phyloP scores from a whole-genome alignment of 1,140 invertebrate genomes.

The Trachymyrmex cornetzi region DNA sequence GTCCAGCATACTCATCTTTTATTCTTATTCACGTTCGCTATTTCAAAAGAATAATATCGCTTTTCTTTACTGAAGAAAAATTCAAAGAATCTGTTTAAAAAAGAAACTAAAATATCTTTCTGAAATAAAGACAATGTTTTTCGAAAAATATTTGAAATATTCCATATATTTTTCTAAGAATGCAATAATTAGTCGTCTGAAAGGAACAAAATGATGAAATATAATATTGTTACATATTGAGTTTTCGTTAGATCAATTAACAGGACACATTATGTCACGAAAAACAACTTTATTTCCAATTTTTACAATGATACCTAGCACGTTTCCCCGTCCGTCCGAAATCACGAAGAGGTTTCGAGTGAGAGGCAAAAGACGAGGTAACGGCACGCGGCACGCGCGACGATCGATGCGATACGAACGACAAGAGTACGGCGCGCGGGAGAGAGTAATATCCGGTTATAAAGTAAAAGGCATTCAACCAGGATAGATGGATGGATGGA shows the following conservation, averaged over 20 bases:
- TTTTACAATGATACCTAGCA: conserved; percentile 56
- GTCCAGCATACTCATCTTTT: not conserved
- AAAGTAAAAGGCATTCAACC: conserved; percentile 37
- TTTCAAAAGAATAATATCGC: not conserved
- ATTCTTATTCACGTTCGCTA: not conserved
- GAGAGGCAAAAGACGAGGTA: conserved; percentile 39
- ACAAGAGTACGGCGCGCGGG: conserved; percentile 24
- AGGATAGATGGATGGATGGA: conserved; percentile 1
- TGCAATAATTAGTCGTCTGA: not conserved
- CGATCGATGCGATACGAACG: conserved; percentile 34
- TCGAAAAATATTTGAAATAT: not conserved
- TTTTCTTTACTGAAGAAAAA: not conserved
- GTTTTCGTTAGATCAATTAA: conserved; percentile 10
- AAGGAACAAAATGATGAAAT: not conserved
- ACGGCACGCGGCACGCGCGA: conserved; percentile 39
- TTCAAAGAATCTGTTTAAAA: not conserved
- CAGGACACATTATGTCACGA: conserved; percentile 17
- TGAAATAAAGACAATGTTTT: conserved; percentile 19
- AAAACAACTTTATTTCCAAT: conserved; percentile 61
- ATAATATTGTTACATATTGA: not conserved
- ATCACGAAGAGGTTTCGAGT: conserved; percentile 38
- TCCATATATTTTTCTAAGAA: too few relatives aligned
- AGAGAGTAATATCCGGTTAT: conserved; percentile 53
- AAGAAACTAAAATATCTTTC: not conserved
- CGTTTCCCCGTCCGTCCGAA: not conserved